Evolutionary conservation across 1,140 invertebrate genomes (phyloP).

Genomic region (Fopius arisanus): DNA sequence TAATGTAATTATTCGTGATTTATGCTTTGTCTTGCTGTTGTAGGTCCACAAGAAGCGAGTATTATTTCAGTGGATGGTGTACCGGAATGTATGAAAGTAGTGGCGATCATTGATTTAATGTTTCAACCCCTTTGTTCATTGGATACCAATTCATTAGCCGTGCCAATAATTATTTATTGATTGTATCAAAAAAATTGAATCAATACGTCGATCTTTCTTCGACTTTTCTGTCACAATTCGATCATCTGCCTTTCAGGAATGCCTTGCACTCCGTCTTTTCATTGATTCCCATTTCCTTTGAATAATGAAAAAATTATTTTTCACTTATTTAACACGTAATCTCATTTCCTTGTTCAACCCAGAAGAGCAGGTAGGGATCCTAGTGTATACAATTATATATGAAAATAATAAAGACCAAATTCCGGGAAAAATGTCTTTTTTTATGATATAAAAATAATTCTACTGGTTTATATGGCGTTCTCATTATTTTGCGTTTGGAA

Average conservation of each 20-base stretch:
- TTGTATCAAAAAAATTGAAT: not conserved
- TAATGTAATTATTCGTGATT: slow-evolving; percentile 49
- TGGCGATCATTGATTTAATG: slow-evolving; percentile 27
- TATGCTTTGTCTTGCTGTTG: slow-evolving; percentile 57
- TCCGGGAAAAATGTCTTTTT: not conserved
- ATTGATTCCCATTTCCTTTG: too few species aligned
- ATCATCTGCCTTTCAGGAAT: too few species aligned
- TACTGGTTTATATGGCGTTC: slow-evolving; percentile 35
- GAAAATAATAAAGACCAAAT: slow-evolving; percentile 35
- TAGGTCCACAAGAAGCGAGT: slow-evolving; percentile 50
- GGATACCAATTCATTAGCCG: not conserved
- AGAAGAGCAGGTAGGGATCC: slow-evolving; percentile 48
- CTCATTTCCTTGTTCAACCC: slow-evolving; percentile 19
- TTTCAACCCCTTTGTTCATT: slow-evolving; percentile 15
- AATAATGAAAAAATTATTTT: too few species aligned
- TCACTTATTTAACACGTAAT: not conserved
- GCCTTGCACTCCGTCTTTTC: too few species aligned
- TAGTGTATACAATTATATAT: slow-evolving; percentile 44
- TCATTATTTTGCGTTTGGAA: slow-evolving; percentile 51
- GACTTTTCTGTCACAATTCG: too few species aligned
- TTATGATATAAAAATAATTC: slow-evolving; percentile 23
- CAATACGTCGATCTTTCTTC: too few species aligned
- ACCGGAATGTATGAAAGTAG: slow-evolving; percentile 42
- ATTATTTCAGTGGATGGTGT: slow-evolving; percentile 46
- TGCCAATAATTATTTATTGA: not conserved